Conservation (phyloP, 2,888 invertebrate genomes). For the Clanis bilineata region DNA sequence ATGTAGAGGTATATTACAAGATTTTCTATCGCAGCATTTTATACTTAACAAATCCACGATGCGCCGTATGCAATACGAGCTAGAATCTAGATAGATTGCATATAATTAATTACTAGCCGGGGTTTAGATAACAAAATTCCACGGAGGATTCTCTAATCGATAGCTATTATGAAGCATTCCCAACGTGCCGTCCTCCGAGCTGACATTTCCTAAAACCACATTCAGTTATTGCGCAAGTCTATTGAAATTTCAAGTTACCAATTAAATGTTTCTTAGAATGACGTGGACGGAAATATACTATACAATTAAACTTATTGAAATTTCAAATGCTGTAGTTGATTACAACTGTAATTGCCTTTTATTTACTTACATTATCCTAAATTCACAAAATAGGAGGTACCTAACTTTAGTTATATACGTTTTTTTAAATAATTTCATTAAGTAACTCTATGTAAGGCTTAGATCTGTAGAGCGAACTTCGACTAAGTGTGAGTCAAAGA, state of each 20-base stretch:
- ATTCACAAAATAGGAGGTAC: no score
- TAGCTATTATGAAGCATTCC: constrained; percentile 14
- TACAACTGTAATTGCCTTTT: no score
- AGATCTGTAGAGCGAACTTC: no score
- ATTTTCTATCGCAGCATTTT: neutral
- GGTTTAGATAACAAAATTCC: constrained; percentile 34
- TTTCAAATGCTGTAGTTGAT: neutral
- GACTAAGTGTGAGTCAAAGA: no score
- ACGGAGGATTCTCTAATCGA: constrained; percentile 24
- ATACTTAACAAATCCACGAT: neutral
- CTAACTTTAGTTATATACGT: no score
- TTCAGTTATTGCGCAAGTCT: neutral
- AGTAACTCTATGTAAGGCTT: no score
- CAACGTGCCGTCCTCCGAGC: constrained; percentile 4
- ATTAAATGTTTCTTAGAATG: neutral
- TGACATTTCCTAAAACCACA: constrained; percentile 9
- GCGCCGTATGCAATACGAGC: neutral
- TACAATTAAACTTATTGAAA: neutral
- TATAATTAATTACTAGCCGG: constrained; percentile 30
- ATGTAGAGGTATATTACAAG: no score
- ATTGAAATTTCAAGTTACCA: neutral
- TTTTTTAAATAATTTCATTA: no score
- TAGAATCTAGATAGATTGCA: constrained; percentile 13
- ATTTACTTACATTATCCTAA: no score
- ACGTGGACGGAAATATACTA: neutral